Percentiles rank a stretch among this genome's conserved stretches.
phyloP scores from a whole-genome alignment of 2,113 vertebrate genomes.

The Oreochromis spilurus region DNA sequence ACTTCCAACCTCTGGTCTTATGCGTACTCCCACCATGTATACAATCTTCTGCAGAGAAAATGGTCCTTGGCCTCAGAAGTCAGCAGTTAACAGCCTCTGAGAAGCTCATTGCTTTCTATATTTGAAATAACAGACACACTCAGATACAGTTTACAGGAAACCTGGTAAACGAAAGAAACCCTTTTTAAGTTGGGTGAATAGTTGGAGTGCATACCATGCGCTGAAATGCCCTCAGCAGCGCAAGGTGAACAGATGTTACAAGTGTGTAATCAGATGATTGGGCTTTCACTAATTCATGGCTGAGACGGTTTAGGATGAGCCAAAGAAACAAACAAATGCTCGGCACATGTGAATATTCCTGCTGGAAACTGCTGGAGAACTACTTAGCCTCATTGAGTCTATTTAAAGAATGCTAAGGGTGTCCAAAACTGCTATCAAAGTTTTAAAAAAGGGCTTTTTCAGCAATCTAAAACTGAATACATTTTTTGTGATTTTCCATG shows the following conservation, averaged over 20 bases:
- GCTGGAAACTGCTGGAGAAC: not conserved
- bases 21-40: not conserved
- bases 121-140: not conserved
- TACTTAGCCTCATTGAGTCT: not conserved
- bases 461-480: not conserved
- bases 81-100: not conserved
- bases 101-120: not conserved
- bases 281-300: not conserved
- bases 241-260: not conserved
- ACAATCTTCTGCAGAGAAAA: not conserved
- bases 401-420: not conserved
- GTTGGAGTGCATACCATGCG: not conserved
- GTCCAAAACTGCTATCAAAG: not conserved
- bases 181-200: not conserved
- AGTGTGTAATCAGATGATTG: not conserved
- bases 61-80: not conserved
- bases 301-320: not conserved
- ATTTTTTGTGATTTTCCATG: not conserved
- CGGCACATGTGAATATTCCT: not conserved
- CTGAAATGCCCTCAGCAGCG: not conserved
- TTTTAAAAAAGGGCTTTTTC: not conserved
- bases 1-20: not conserved
- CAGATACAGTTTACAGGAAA: not conserved
- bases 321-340: not conserved
- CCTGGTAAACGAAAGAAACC: not conserved